Base-by-base conservation (phyloP, 2,888 invertebrate species). In the Spialia ferax region DNA sequence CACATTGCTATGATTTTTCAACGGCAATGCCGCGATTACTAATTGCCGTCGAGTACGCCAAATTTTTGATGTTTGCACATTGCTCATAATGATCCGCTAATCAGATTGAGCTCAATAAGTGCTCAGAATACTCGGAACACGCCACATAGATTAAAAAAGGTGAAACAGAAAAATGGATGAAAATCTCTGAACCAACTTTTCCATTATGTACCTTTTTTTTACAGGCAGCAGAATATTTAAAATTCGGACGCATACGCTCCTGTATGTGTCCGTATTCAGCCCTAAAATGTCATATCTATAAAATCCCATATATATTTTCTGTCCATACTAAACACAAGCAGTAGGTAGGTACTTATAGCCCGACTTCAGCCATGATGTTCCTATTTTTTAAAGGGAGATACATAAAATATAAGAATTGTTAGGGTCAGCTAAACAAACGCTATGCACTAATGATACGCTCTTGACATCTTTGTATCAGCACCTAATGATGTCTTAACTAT, bases 1-100 rank as follows among this genome's bases (percentile, higher is more conserved):
- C 63, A 60, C 62, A 68, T 68, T 57, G 63, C 57, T 57, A 57
- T 11, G 57, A 63, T 68, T 68, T 68, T 68, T 68, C 61, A 57
- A 48, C 15, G 38, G 20, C 68, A 68, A 57, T 63, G 68, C 57
- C 20, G 63, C 35, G 20, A 68, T 63, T 57, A 67, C 60, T 67
- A 67, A 67, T 67, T 67, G 66, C 60, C 50, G 45, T 22, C 35
- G 55, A 26, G 66, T 67, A 61, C 54, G 66, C 66, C 60, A 67
- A 67, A 52, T 61, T 67, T 55, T 67, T 32, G 54, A 59, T 42
- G 42, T 15, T 65, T 26, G 50, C 18, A 52, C 38, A 26, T 65
- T 26, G 35, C 11, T 52, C 38, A 26, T 26, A 18, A 52, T 59
- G 38, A 65, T 26, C 56, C 35, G 32, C 32, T 35, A 26, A 26